Percentiles rank a stretch among this genome's conserved stretches.
These are phyloP conservation scores for Cryptotermes secundus DNA, from an alignment of 1,140 invertebrate genomes.

Conservation along the genomic window DNA sequence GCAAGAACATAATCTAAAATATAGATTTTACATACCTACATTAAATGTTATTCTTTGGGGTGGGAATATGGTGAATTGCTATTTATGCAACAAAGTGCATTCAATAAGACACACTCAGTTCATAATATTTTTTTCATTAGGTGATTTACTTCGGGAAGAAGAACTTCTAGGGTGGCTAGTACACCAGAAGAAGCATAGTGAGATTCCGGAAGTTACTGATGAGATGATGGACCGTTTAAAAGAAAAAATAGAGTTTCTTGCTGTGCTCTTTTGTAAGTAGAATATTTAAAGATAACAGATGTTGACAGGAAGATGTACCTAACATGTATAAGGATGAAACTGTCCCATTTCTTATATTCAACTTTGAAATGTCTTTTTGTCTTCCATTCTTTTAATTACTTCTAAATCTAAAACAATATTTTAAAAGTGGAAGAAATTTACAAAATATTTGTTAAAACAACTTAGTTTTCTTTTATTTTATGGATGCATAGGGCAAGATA, in stretches of 20 bases:
- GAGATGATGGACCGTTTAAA: constrained; percentile 94
- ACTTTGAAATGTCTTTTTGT: background rate
- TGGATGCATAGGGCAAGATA: too few species aligned
- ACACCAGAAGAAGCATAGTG: constrained; percentile 84
- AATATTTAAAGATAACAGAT: background rate
- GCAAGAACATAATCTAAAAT: too few species aligned
- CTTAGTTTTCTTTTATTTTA: too few species aligned
- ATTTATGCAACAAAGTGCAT: background rate
- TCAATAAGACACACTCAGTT: background rate
- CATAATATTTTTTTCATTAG: constrained; percentile 44
- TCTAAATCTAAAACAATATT: too few species aligned
- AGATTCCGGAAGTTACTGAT: constrained; percentile 89
- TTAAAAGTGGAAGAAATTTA: too few species aligned
- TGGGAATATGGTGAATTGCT: background rate
- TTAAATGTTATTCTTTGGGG: too few species aligned
- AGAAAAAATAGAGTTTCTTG: constrained; percentile 72
- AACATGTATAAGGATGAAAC: background rate
- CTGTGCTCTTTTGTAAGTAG: constrained; percentile 82
- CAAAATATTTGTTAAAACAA: too few species aligned
- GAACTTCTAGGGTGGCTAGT: constrained; percentile 84
- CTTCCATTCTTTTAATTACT: background rate
- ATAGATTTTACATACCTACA: too few species aligned
- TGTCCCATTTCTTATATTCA: background rate
- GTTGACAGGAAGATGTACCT: background rate
- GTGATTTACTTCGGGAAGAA: constrained; percentile 89